These are phyloP conservation scores for Nicator chloris DNA, from an alignment of 2,113 vertebrate species.

Conservation along the genomic window DNA sequence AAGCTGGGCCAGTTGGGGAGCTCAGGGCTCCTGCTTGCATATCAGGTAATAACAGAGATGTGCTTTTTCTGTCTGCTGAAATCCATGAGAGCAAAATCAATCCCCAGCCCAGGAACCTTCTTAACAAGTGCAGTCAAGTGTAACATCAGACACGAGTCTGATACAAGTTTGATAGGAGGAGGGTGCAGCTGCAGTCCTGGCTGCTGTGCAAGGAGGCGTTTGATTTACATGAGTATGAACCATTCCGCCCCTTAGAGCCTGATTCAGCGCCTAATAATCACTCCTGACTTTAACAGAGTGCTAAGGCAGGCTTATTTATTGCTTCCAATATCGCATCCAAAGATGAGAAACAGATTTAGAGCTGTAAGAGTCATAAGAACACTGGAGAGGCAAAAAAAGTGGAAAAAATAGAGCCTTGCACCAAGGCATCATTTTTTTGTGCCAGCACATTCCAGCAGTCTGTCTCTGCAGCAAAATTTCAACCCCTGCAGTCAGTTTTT, in stretches of 20 bases:
- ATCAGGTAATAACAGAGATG: neutral
- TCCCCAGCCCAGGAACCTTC: neutral
- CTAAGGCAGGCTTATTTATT: slow-evolving; percentile 11
- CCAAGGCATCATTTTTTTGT: neutral
- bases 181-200: neutral
- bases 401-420: neutral
- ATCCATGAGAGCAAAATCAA: neutral
- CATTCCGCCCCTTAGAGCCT: neutral
- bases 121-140: neutral
- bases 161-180: neutral
- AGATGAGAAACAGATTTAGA: slow-evolving; percentile 24
- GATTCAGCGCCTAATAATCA: neutral
- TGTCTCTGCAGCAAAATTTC: neutral
- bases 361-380: neutral
- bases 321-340: neutral
- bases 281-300: neutral
- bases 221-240: neutral
- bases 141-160: neutral
- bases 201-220: neutral
- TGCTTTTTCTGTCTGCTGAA: neutral
- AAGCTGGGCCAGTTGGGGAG: neutral
- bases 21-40: neutral
- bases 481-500: neutral
- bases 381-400: neutral
- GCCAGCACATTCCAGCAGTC: neutral